Evolutionary conservation across 1,140 invertebrate genomes (phyloP), one percentile per base, ranked within the genome.

Genomic region (Triops longicaudatus): DNA sequence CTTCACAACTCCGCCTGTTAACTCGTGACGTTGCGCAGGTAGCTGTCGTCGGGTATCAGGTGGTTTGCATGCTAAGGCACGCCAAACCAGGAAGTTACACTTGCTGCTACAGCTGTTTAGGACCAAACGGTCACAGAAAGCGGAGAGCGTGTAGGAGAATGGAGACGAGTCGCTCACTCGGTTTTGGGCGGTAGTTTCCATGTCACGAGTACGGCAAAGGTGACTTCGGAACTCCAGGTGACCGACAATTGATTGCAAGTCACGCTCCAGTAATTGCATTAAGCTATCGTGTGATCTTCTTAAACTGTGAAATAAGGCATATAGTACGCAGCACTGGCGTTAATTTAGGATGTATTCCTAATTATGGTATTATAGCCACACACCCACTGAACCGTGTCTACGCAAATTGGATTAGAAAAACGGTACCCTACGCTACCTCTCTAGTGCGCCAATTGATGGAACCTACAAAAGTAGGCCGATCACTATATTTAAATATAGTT

Each of bases 181-280:
- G 50, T 22, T 22, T 22, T 5, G 14, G n/a, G 50, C 17, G 14
- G 50, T 17, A 63, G 22, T 63, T 63, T 17, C 50, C 50, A 63
- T 63, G 50, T 63, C 50, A 63, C 50, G 50, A 17, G 50, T 63
- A 63, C 50, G 50, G 22, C 50, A 63, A 50, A 50, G 26, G 74
- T 27, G 26, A 75, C 44, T 75, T 42, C 22, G 37, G 31, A 42
- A 75, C 26, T 31, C 10, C 22, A 42, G 26, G 44, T 76, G 76
- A 17, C 44, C 42, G 71, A 78, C 28, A 50, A 78, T 17, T 31
- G 42, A 17, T 44, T 50, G 26, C 31, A 27, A 50, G 22, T 78
- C 17, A 31, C 44, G 28, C 50, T 41, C 71, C 44, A 78, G 2
- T 26, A 42, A 72, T 71, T 28, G 11, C 22, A 10, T 72, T 26